These are phyloP conservation scores for Malurus cyaneus DNA, from an alignment of 2,113 vertebrate genomes.

Conservation along the genomic window DNA sequence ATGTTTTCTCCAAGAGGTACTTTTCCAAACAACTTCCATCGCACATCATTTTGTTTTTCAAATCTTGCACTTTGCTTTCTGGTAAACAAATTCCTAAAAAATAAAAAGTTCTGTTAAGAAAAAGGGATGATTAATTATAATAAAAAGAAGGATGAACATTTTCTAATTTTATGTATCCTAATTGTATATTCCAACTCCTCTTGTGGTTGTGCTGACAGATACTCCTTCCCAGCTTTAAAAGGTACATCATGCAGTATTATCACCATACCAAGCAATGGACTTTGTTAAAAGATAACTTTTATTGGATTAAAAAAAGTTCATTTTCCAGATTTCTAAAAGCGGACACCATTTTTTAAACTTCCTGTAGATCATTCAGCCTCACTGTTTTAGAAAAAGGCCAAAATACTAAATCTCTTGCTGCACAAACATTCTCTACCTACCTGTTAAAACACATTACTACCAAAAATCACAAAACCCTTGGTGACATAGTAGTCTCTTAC, in stretches of 20 bases:
- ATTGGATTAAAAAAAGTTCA: neutral
- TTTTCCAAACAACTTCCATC: constrained; percentile 93
- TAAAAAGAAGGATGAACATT: neutral
- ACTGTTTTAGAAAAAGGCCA: neutral
- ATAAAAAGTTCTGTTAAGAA: neutral
- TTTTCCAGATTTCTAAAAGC: neutral
- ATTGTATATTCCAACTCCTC: neutral
- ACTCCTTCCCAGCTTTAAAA: neutral
- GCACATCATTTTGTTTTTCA: constrained; percentile 79
- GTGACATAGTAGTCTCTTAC: neutral
- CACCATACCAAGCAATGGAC: neutral
- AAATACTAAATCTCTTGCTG: neutral
- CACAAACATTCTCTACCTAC: neutral
- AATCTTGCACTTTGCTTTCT: constrained; percentile 81
- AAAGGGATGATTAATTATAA: neutral
- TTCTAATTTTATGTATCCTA: neutral
- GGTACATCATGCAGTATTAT: neutral
- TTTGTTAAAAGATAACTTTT: neutral
- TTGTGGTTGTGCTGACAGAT: neutral
- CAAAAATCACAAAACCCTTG: neutral
- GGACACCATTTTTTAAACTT: neutral
- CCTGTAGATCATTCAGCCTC: neutral
- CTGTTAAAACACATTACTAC: neutral
- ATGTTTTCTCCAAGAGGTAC: constrained; percentile 77
- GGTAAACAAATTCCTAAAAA: constrained; percentile 86